Evolutionary conservation across 2,113 vertebrate species (phyloP).

Genomic region (Orycteropus afer): DNA sequence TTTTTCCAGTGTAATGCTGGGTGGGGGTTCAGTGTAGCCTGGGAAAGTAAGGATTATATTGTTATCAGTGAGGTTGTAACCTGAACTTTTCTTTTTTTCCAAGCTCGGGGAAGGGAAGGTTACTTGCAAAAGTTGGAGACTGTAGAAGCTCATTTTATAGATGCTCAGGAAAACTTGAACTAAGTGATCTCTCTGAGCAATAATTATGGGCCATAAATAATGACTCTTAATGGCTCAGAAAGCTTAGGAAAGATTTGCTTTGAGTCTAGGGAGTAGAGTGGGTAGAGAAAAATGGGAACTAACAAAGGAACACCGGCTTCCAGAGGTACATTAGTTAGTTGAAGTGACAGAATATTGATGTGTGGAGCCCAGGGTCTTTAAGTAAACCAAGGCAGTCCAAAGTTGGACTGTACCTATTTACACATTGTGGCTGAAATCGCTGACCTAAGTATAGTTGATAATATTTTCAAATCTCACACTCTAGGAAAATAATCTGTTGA

Average conservation of each 20-base stretch:
- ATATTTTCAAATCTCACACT: not conserved
- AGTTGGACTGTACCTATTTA: not conserved
- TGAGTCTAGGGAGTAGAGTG: not conserved
- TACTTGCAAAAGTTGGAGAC: not conserved
- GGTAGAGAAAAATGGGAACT: not conserved
- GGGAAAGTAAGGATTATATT: not conserved
- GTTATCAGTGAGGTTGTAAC: not conserved
- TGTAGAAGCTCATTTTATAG: not conserved
- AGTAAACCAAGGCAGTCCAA: not conserved
- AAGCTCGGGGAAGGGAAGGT: not conserved
- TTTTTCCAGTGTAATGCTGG: not conserved
- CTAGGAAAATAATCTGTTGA: not conserved
- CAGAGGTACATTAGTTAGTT: not conserved
- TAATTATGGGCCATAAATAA: too few species aligned
- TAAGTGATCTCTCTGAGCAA: not conserved
- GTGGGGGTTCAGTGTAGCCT: not conserved
- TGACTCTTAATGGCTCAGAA: not conserved
- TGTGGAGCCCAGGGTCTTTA: not conserved
- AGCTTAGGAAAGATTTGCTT: not conserved
- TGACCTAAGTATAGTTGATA: not conserved
- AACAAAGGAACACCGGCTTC: accelerated
- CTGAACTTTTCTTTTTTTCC: not conserved
- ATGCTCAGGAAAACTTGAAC: not conserved
- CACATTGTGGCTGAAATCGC: not conserved
- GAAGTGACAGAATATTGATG: not conserved